These are phyloP conservation scores for Hippocampus guttulatus DNA, from an alignment of 2,113 vertebrate species.

Conservation along the genomic window DNA sequence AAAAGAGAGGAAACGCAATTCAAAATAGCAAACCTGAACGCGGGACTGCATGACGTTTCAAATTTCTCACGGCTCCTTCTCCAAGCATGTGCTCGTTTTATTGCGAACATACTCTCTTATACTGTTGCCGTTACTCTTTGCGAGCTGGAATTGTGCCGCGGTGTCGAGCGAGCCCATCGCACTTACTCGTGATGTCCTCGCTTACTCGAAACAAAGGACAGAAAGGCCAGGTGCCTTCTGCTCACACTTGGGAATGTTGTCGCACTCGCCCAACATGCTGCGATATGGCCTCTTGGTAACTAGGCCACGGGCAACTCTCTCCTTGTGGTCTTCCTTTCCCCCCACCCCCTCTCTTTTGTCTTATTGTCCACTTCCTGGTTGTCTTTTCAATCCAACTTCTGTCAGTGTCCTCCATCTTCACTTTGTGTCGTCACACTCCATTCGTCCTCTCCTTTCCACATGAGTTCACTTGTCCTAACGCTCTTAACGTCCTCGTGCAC, in stretches of 20 bases:
- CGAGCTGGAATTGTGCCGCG: slow-evolving; percentile 31
- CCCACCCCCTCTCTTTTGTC: slow-evolving; percentile 7
- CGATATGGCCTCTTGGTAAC: slow-evolving; percentile 24
- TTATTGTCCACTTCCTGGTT: slow-evolving; percentile 23
- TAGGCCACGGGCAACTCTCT: slow-evolving; percentile 23
- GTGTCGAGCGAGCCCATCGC: slow-evolving; percentile 33
- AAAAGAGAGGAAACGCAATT: slow-evolving; percentile 64
- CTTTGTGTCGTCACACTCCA: slow-evolving; percentile 23
- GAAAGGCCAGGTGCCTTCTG: slow-evolving; percentile 34
- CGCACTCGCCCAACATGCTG: slow-evolving; percentile 24
- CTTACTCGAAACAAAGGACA: slow-evolving; percentile 31
- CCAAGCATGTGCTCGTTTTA: slow-evolving; percentile 71
- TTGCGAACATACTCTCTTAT: neutral
- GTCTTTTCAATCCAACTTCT: slow-evolving; percentile 16
- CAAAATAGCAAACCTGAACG: slow-evolving; percentile 71
- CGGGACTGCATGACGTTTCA: slow-evolving; percentile 71
- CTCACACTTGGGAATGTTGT: slow-evolving; percentile 51
- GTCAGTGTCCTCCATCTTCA: slow-evolving; percentile 26
- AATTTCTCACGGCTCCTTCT: slow-evolving; percentile 65
- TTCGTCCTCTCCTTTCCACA: slow-evolving; percentile 24
- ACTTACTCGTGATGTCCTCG: slow-evolving; percentile 34
- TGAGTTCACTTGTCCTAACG: slow-evolving; percentile 22
- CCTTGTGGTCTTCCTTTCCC: slow-evolving; percentile 26
- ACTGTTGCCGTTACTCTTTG: neutral
- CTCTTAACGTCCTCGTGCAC: slow-evolving; percentile 23